phyloP scores from a whole-genome alignment of 2,888 invertebrate species.

The Hofmannophila pseudospretella region DNA sequence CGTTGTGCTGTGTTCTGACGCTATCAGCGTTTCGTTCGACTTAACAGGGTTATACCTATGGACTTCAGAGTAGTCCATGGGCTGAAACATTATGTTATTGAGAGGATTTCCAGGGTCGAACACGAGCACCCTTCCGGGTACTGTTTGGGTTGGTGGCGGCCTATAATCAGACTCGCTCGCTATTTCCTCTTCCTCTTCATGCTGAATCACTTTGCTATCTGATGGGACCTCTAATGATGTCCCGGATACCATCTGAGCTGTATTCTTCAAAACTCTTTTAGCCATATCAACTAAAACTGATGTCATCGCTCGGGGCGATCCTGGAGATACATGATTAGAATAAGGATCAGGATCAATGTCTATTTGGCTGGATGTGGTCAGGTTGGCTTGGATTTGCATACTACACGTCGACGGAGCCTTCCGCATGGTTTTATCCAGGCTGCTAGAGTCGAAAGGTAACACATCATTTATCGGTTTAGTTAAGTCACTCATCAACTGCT shows the following conservation, averaged over 20 bases:
- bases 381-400: slow-evolving; percentile 52
- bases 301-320: not conserved
- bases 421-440: slow-evolving; percentile 12
- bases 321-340: not conserved
- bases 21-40: not conserved
- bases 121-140: slow-evolving; percentile 27
- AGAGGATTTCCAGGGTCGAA: slow-evolving; percentile 59
- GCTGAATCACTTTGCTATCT: not conserved
- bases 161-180: too few species aligned
- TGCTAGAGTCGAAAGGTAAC: slow-evolving; percentile 29
- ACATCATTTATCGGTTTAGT: slow-evolving; percentile 53
- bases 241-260: too few species aligned
- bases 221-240: not conserved
- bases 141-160: not conserved
- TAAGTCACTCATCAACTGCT: slow-evolving; percentile 57
- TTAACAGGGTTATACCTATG: slow-evolving; percentile 43
- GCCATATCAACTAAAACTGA: not conserved
- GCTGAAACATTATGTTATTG: slow-evolving; percentile 47
- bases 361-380: slow-evolving; percentile 54
- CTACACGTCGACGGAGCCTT: slow-evolving; percentile 35
- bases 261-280: not conserved
- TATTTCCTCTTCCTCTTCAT: too few species aligned
- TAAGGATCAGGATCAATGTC: slow-evolving; percentile 27
- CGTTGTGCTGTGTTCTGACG: not conserved
- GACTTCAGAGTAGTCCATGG: slow-evolving; percentile 24